Evolutionary conservation across 2,113 vertebrate genomes (phyloP), one percentile per base, ranked within the genome.

Genomic region (Suricata suricatta): DNA sequence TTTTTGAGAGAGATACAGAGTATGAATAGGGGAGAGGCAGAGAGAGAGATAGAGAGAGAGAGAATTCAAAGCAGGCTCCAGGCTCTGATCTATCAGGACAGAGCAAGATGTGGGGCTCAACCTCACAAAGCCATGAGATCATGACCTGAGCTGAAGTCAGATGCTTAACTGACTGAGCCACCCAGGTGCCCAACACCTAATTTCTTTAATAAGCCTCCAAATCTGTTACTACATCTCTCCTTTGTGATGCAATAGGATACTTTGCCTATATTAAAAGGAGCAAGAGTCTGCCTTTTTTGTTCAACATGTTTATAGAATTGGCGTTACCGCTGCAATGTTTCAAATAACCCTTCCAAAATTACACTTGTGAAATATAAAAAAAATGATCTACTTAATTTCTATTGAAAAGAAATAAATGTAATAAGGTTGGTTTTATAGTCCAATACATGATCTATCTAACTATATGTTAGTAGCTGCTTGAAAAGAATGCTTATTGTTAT

Each of bases 321-420:
- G 96, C 96, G 96, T 98, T 98, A 97, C 98, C 98, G 93, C 96
- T 98, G 84, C 98, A 98, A 97, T 96, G 91, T 99, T 98, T 98
- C 93, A 98, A 98, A 83, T 98, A 98, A 97, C 98, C 98, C 97
- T 98, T 98, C 97, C 97, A 98, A 98, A 98, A 97, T 98, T 98
- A 98, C 93, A 98, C 97, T 97, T 99, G 98, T 99, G 97, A 98
- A 98, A 98, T 98, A 98, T 96, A 98, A 82, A 95, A 81, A 81
- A 93, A 95, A 99, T 98, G 98, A 98, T 98, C 97, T 98, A 98
- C 98, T 97, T 98, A 98, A 98, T 98, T 99, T 99, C 98, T 98
- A 98, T 98, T 98, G 97, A 91, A 54, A 54, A 54, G 52, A 54
- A 54, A 54, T 17, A 54, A 54, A 54, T 17, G 16, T 54, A 17